A percentile compares a stretch with the other conserved stretches of the same genome.
phyloP scores from a whole-genome alignment of 2,797 vertebrate species.

The Megaceryle alcyon region DNA sequence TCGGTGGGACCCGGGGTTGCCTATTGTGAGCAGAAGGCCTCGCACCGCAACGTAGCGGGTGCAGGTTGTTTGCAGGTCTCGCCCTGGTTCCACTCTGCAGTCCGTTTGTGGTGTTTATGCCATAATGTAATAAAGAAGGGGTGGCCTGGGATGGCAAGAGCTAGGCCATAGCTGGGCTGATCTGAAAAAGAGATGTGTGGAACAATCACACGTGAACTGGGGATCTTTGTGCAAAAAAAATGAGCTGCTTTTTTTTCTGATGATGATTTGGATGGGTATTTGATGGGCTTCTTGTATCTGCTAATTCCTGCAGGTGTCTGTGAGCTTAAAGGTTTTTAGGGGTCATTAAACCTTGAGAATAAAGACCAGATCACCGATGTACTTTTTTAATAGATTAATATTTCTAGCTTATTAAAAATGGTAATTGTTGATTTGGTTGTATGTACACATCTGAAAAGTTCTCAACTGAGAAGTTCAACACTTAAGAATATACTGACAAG shows the following conservation, averaged over 20 bases:
- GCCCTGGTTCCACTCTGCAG: rapidly evolving
- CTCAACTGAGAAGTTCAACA: rapidly evolving
- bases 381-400: rapidly evolving
- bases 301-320: neutral
- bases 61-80: rapidly evolving
- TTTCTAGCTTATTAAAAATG: rapidly evolving
- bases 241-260: rapidly evolving
- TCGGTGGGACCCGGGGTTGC: rapidly evolving
- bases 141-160: rapidly evolving
- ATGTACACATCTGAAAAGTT: rapidly evolving
- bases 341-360: neutral
- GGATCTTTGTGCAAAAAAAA: neutral
- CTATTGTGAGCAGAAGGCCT: neutral
- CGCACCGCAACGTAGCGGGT: neutral
- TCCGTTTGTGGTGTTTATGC: rapidly evolving
- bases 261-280: too few relatives aligned
- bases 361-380: rapidly evolving
- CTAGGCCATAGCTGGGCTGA: rapidly evolving
- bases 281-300: neutral
- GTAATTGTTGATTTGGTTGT: rapidly evolving
- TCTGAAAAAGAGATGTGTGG: rapidly evolving
- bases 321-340: neutral
- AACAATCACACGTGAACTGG: rapidly evolving
- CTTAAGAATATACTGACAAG: rapidly evolving
- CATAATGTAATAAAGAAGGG: rapidly evolving